Conservation (phyloP, 1,140 invertebrate genomes). For the Episyrphus balteatus region DNA sequence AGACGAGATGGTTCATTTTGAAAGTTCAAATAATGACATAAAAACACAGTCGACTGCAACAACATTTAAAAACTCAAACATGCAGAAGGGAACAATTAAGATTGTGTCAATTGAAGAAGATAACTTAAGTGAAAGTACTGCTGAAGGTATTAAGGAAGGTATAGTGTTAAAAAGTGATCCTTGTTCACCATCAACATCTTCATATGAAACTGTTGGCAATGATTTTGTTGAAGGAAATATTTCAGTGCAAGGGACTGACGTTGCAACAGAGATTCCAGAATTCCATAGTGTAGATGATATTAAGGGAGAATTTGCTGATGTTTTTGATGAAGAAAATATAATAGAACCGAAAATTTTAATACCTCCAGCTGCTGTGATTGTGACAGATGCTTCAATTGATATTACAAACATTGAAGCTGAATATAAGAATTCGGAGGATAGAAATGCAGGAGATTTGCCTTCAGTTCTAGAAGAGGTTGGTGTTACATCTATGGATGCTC, state of each 20-base stretch:
- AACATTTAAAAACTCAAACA: background rate
- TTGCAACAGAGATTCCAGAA: slow-evolving; percentile 16
- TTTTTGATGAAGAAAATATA: background rate
- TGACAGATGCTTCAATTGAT: slow-evolving; percentile 54
- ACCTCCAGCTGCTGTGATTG: slow-evolving; percentile 43
- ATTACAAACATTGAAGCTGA: slow-evolving; percentile 38
- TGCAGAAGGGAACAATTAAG: too few species aligned
- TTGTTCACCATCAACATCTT: slow-evolving; percentile 29
- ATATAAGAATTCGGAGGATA: slow-evolving; percentile 17
- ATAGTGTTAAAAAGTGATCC: slow-evolving; percentile 8
- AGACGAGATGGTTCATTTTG: slow-evolving; percentile 23
- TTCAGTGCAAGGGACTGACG: background rate
- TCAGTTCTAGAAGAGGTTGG: slow-evolving; percentile 4
- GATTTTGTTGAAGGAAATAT: slow-evolving; percentile 7
- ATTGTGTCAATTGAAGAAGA: slow-evolving; percentile 5
- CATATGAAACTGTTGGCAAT: slow-evolving; percentile 32
- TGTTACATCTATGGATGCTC: slow-evolving; percentile 24
- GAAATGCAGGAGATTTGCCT: slow-evolving; percentile 21
- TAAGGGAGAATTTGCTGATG: slow-evolving; percentile 18
- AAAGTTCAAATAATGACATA: background rate
- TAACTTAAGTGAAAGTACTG: slow-evolving; percentile 9
- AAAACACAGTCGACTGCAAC: background rate
- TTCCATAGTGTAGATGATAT: slow-evolving; percentile 30
- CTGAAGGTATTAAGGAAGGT: background rate
- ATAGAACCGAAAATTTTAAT: slow-evolving; percentile 26